phyloP scores from a whole-genome alignment of 2,888 invertebrate genomes.

The Augiades crinisus region DNA sequence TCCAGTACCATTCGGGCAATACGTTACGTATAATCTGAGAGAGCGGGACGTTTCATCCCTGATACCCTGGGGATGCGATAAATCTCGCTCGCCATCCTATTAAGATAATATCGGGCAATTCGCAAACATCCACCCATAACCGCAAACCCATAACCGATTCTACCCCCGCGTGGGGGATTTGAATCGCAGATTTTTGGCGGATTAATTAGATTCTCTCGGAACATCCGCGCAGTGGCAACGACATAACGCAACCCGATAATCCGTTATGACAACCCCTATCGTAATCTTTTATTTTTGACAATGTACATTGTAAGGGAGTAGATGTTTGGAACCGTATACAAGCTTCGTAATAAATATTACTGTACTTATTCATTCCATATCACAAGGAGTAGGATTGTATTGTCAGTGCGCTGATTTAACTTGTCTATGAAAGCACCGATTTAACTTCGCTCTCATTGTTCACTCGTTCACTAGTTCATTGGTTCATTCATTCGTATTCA shows the following conservation, averaged over 20 bases:
- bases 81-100: constrained; percentile 67
- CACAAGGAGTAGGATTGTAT: too few relatives aligned
- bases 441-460: too few relatives aligned
- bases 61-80: constrained; percentile 39
- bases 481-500: too few relatives aligned
- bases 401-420: too few relatives aligned
- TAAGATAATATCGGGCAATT: constrained; percentile 72
- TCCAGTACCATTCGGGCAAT: background rate
- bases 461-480: too few relatives aligned
- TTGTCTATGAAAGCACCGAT: too few relatives aligned
- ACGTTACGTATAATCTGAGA: constrained; percentile 13
- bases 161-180: constrained; percentile 13
- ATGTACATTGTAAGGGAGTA: too few relatives aligned
- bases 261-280: background rate
- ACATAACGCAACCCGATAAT: constrained; percentile 8
- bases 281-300: background rate
- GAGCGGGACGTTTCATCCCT: constrained; percentile 13
- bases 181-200: constrained; percentile 61
- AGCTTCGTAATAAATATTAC: too few relatives aligned
- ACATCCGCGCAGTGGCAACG: constrained; percentile 25
- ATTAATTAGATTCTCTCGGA: constrained; percentile 39
- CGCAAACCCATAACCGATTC: constrained; percentile 43
- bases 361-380: too few relatives aligned
- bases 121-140: constrained; percentile 49
- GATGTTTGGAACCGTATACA: too few relatives aligned